Percentiles rank a stretch among this genome's conserved stretches.
Conservation (phyloP, 2,797 vertebrate genomes). For the Acrocephalus scirpaceus region DNA sequence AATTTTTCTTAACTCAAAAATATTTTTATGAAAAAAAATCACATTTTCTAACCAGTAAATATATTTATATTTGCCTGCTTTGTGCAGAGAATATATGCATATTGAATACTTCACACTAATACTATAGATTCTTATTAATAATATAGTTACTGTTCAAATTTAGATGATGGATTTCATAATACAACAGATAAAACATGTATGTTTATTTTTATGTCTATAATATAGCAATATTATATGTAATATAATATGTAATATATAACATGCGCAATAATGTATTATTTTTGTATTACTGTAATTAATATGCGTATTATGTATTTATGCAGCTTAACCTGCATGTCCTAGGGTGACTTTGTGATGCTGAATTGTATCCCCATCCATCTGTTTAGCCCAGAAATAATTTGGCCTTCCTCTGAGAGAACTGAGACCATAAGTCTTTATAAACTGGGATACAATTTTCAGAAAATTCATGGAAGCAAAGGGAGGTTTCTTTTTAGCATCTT, state of each 20-base stretch:
- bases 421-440: not conserved
- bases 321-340: not conserved
- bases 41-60: not conserved
- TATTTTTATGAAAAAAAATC: not conserved
- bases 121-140: not conserved
- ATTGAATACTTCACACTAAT: not conserved
- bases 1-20: not conserved
- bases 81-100: not conserved
- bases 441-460: not conserved
- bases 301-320: not conserved
- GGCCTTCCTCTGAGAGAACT: not conserved
- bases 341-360: not conserved
- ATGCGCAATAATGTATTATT: not conserved
- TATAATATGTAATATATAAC: not conserved
- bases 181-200: not conserved
- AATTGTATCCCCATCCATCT: not conserved
- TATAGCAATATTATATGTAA: not conserved
- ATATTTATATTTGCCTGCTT: not conserved
- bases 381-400: not conserved
- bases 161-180: not conserved
- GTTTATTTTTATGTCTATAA: not conserved
- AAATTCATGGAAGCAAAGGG: not conserved
- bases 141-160: not conserved
- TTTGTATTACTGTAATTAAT: not conserved
- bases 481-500: not conserved